Evolutionary conservation across 1,140 invertebrate species (phyloP).

Genomic region (Cepaea nemoralis): DNA sequence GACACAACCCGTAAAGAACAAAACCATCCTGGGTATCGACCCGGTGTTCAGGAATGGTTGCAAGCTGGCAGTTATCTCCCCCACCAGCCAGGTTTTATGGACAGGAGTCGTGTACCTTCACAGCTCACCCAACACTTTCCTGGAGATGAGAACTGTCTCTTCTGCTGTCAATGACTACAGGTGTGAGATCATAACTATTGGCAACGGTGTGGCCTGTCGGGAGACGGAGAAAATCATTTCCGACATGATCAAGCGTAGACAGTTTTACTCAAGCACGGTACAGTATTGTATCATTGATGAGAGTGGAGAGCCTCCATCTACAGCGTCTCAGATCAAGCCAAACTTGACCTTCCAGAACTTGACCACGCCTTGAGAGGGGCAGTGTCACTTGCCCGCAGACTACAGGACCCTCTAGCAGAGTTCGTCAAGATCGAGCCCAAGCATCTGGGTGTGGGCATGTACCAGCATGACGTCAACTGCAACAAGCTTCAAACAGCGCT

Average conservation of each 20-base stretch:
- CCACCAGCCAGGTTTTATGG: too few relatives aligned
- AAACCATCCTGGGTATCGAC: slow-evolving; percentile 86
- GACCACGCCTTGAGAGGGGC: slow-evolving; percentile 85
- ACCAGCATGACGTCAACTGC: slow-evolving; percentile 86
- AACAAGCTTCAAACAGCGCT: slow-evolving; percentile 82
- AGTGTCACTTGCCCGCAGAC: slow-evolving; percentile 86
- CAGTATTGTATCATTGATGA: slow-evolving; percentile 85
- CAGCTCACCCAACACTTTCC: too few relatives aligned
- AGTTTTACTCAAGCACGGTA: too few relatives aligned
- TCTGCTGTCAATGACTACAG: slow-evolving; percentile 80
- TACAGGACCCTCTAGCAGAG: slow-evolving; percentile 90
- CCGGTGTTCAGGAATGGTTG: too few relatives aligned
- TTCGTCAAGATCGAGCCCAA: slow-evolving; percentile 92
- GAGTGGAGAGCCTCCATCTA: too few relatives aligned
- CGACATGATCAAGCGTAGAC: too few relatives aligned
- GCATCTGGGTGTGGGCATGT: slow-evolving; percentile 91
- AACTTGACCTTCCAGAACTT: slow-evolving; percentile 85
- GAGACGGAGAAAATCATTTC: too few relatives aligned
- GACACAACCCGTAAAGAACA: too few relatives aligned
- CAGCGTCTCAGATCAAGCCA: slow-evolving; percentile 85
- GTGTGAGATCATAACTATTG: too few relatives aligned
- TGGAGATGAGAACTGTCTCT: too few relatives aligned
- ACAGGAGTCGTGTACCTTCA: slow-evolving; percentile 75
- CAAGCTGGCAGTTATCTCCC: too few relatives aligned
- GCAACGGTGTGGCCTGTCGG: slow-evolving; percentile 89